phyloP scores from a whole-genome alignment of 1,140 invertebrate species.

The Anastrepha ludens region DNA sequence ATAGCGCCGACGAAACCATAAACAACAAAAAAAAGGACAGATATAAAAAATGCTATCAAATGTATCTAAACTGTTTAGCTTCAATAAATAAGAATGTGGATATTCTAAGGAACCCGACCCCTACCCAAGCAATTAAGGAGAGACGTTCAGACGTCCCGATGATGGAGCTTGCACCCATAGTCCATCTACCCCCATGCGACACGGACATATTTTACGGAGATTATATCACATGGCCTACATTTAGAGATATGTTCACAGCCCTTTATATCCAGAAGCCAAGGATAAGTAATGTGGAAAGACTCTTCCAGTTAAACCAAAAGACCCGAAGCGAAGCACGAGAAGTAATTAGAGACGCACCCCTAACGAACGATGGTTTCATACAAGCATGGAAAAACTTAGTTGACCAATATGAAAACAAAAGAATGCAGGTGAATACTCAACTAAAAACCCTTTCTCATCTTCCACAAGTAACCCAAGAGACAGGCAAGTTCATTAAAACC shows the following conservation, averaged over 20 bases:
- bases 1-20: neutral
- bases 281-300: neutral
- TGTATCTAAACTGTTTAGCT: neutral
- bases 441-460: neutral
- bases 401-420: neutral
- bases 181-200: no score
- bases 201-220: no score
- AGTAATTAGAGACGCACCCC: neutral
- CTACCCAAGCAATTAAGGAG: no score
- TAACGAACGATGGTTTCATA: neutral
- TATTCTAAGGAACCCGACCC: no score
- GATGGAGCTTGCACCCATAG: no score
- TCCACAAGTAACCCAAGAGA: no score
- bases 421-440: neutral
- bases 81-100: neutral
- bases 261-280: neutral
- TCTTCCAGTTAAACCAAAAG: neutral
- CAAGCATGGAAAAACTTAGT: neutral
- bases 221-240: no score
- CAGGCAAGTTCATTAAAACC: no score
- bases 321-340: conserved; percentile 6
- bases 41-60: conserved; percentile 8
- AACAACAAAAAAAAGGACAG: neutral
- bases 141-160: no score
- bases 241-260: no score